phyloP scores from a whole-genome alignment of 2,888 invertebrate species.

The Quadroppia sp. region DNA sequence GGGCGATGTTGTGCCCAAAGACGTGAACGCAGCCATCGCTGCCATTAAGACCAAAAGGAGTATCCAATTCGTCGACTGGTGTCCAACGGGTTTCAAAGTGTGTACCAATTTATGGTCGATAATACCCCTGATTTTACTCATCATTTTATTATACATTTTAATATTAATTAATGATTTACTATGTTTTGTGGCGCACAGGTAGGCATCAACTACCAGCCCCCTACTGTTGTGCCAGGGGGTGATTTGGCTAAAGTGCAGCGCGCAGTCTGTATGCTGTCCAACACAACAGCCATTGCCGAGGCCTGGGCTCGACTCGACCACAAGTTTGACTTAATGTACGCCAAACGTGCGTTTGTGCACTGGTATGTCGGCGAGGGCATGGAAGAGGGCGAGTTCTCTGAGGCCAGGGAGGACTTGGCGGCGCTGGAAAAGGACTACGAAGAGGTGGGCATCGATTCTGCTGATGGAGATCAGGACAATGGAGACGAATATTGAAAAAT shows the following conservation, averaged over 20 bases:
- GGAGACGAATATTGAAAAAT: conserved; percentile 44
- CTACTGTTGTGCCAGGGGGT: conserved; percentile 56
- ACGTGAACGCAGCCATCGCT: conserved; percentile 55
- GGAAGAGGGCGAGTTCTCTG: conserved; percentile 57
- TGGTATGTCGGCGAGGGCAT: conserved; percentile 61
- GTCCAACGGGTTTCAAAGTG: conserved; percentile 80
- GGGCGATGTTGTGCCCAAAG: conserved; percentile 58
- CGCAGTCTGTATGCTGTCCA: conserved; percentile 64
- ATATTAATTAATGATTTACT: conserved; percentile 59
- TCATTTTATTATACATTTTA: conserved; percentile 46
- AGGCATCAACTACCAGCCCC: conserved; percentile 77
- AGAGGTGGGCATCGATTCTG: conserved; percentile 51
- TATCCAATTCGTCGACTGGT: conserved; percentile 89
- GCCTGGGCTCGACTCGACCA: conserved; percentile 74
- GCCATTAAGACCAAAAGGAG: conserved; percentile 56
- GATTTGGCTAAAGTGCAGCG: conserved; percentile 57
- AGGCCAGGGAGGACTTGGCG: conserved; percentile 55
- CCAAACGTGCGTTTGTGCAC: conserved; percentile 79
- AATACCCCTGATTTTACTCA: too few species aligned
- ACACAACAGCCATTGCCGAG: conserved; percentile 84
- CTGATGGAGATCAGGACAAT: conserved; percentile 47
- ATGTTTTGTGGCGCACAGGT: conserved; percentile 52
- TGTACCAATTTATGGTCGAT: conserved; percentile 1
- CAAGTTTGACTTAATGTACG: conserved; percentile 76
- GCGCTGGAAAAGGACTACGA: conserved; percentile 55